Evolutionary conservation across 2,888 invertebrate species (phyloP), one percentile per base, ranked within the genome.

Genomic region (Microchrysa polita): DNA sequence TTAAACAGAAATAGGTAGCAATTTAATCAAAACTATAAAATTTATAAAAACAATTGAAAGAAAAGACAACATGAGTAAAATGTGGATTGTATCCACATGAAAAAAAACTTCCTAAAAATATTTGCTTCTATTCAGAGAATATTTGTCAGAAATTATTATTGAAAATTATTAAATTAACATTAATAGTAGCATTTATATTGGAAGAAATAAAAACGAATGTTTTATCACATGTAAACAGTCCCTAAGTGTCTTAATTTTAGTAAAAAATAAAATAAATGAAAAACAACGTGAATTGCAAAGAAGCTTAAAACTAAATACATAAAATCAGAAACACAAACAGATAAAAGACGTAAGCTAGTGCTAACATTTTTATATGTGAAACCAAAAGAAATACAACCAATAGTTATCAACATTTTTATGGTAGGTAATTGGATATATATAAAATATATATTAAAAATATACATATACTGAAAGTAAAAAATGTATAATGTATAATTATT

Each of bases 211-310:
- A 55, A 42, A 12, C 16, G 14, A 69, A 55, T 18, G 57, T 18
- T n/a, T 42, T 55, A 42, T 53, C 23, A 67, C 20, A 69, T 69
- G 69, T 22, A 57, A 67, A 65, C 52, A 69, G 57, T 57, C 69
- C 69, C 69, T 69, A 69, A 69, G 69, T 69, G 69, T 69, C 69
- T 69, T 69, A 69, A 69, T 69, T 27, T 42, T 69, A 69, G 55
- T 34, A 42, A 67, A 67, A 14, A n/a, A n/a, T n/a, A n/a, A 23
- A 34, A 18, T 20, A 18, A 12, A 65, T 22, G 22, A 44, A 65
- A 65, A 65, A 10, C 4, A 34, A 34, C 27, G 27, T 34, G 27
- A 34, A 34, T 34, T 34, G 27, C 27, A 34, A 5, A 34, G 27
- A 2, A 34, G 27, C 27, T 34, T 34, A 34, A 34, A 7, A 34